Conservation (phyloP, 1,140 invertebrate species). For the Drosophila serrata region DNA sequence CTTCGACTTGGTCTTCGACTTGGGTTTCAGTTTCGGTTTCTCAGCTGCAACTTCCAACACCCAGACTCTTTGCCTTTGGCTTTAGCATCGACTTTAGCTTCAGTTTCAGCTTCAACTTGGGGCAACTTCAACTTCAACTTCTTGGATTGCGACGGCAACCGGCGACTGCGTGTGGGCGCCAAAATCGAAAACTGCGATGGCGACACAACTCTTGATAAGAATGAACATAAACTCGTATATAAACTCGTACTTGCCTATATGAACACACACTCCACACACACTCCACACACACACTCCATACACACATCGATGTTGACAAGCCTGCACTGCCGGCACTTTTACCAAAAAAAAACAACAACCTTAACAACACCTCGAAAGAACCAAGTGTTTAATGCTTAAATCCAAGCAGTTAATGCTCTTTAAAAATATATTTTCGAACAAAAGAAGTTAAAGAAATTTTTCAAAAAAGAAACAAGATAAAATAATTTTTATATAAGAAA, state of each 20-base stretch:
- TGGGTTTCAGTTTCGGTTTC: constrained; percentile 17
- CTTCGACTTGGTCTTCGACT: background rate
- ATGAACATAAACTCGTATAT: constrained; percentile 40
- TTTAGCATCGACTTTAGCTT: background rate
- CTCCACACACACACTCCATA: constrained; percentile 10
- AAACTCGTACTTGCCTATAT: background rate
- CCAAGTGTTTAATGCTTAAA: background rate
- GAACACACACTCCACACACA: constrained; percentile 35
- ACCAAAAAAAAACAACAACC: constrained; percentile 38
- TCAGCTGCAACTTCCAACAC: constrained; percentile 42
- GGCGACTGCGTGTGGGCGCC: constrained; percentile 56
- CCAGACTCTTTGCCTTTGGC: constrained; percentile 5
- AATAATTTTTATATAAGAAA: too few relatives aligned
- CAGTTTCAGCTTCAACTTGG: constrained; percentile 10
- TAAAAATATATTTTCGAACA: background rate
- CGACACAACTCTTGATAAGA: constrained; percentile 79
- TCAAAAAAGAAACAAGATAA: too few relatives aligned
- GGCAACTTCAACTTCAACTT: constrained; percentile 22
- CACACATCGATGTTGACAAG: constrained; percentile 72
- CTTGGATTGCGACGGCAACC: constrained; percentile 17
- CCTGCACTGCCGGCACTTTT: constrained; percentile 63
- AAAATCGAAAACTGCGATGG: constrained; percentile 69
- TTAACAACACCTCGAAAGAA: constrained; percentile 1
- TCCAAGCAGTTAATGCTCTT: constrained; percentile 8
- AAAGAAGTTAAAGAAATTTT: too few relatives aligned